phyloP scores from a whole-genome alignment of 2,888 invertebrate genomes.

The Noctuana brunneofusca region DNA sequence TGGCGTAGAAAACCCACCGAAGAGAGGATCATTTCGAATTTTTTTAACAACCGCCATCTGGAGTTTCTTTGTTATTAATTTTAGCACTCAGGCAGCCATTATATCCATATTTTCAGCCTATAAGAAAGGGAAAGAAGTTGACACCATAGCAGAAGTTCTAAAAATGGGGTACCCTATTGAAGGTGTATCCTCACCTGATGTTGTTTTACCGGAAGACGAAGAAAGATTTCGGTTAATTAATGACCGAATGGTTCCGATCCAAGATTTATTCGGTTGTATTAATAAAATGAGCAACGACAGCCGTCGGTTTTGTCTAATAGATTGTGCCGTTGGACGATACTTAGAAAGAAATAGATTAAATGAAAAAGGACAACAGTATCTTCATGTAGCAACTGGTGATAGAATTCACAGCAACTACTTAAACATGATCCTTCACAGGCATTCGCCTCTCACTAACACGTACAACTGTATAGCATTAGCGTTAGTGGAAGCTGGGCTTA shows the following conservation, averaged over 20 bases:
- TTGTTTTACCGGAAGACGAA: constrained; percentile 65
- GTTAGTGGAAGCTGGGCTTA: constrained; percentile 67
- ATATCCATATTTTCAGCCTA: constrained; percentile 70
- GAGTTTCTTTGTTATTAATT: constrained; percentile 72
- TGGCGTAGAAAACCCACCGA: constrained; percentile 60
- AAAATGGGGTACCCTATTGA: constrained; percentile 67
- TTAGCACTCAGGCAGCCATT: constrained; percentile 69
- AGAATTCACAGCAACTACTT: constrained; percentile 71
- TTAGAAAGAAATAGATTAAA: constrained; percentile 62
- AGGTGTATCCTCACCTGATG: constrained; percentile 72
- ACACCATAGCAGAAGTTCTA: constrained; percentile 71
- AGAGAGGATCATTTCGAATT: constrained; percentile 57
- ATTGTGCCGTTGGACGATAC: constrained; percentile 69
- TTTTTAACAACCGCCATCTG: constrained; percentile 64
- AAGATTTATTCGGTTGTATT: constrained; percentile 58
- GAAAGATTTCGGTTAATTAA: constrained; percentile 61
- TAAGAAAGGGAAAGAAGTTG: constrained; percentile 69
- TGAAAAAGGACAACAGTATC: constrained; percentile 65
- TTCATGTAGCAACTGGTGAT: constrained; percentile 65
- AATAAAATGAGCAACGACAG: constrained; percentile 57
- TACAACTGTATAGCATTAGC: constrained; percentile 59
- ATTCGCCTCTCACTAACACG: constrained; percentile 61
- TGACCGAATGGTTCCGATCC: constrained; percentile 55
- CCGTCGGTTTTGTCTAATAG: constrained; percentile 66
- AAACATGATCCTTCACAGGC: constrained; percentile 57